Base-by-base conservation (phyloP, 1,140 invertebrate genomes). In the Samia ricini region DNA sequence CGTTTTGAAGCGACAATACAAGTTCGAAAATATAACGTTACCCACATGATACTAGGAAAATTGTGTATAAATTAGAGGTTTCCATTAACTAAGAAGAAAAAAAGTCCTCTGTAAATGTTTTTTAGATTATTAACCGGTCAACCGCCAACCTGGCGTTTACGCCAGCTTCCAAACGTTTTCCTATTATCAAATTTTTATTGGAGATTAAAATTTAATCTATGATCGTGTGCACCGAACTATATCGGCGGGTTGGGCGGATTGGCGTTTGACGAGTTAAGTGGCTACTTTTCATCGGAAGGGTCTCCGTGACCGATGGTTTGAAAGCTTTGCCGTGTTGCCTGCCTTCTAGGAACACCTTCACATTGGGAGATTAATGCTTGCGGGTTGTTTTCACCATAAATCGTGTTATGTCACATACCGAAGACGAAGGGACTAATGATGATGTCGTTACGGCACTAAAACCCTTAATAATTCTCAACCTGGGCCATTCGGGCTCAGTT, bases 201-300 rank as follows among this genome's bases (percentile, higher is more conserved):
- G n/a, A n/a, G n/a, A n/a, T n/a, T n/a, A n/a, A n/a, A 8, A n/a
- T 52, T 52, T 52, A 75, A 24, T 79, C 76, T 79, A 66, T 77
- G 77, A 12, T 15, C 12, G 7, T 60, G 71, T 68, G 74, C 77
- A 68, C 19, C 61, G 62, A 61, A 65, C 33, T 76, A 71, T 79
- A 63, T 68, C 60, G 8, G 7, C 6, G 51, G 56, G 67, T 63
- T 73, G 61, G 66, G 26, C 60, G 72, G 79, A 85, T 85, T 87
- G 82, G 76, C 83, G 62, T 75, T 78, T 84, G 85, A 88, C 83
- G 79, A 79, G 77, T 72, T 83, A 88, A 88, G 83, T 88, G 83
- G 85, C 75, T 74, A 81, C 78, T 85, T 84, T 87, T 83, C 84
- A 83, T 82, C 77, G 78, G 66, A 77, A 80, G 68, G 77, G 75